phyloP scores from a whole-genome alignment of 1,140 invertebrate genomes.

The Asobara japonica region DNA sequence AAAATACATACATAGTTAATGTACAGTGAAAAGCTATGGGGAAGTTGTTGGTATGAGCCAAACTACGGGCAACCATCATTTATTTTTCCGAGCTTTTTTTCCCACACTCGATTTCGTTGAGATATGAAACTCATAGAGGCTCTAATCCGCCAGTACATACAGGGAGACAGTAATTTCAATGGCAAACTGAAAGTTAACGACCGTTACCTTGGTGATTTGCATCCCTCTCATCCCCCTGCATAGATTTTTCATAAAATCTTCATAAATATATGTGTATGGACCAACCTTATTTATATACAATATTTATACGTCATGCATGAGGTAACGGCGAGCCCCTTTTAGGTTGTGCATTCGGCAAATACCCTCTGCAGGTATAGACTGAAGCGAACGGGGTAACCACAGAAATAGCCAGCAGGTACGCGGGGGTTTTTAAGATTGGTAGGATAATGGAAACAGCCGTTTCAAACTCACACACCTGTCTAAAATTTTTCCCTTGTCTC shows the following conservation, averaged over 20 bases:
- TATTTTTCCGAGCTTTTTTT: too few relatives aligned
- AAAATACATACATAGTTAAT: too few relatives aligned
- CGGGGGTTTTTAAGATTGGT: background rate
- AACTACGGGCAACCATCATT: too few relatives aligned
- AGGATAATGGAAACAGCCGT: background rate
- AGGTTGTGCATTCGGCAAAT: background rate
- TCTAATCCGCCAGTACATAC: too few relatives aligned
- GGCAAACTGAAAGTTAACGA: background rate
- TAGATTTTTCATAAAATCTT: constrained; percentile 57
- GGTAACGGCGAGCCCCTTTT: constrained; percentile 26
- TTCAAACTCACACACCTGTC: background rate
- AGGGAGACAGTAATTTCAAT: background rate
- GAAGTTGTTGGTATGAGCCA: too few relatives aligned
- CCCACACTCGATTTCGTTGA: too few relatives aligned
- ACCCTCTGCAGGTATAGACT: constrained; percentile 12
- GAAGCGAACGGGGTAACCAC: background rate
- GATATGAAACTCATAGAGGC: too few relatives aligned
- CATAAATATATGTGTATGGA: constrained; percentile 50
- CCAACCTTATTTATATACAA: constrained; percentile 58
- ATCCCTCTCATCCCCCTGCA: constrained; percentile 1
- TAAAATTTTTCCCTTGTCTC: background rate
- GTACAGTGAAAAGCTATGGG: too few relatives aligned
- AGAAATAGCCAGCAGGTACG: background rate
- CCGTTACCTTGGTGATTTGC: background rate
- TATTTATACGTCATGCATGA: constrained; percentile 59